Evolutionary conservation across 2,113 vertebrate genomes (phyloP).

Genomic region (Phalacrocorax aristotelis): DNA sequence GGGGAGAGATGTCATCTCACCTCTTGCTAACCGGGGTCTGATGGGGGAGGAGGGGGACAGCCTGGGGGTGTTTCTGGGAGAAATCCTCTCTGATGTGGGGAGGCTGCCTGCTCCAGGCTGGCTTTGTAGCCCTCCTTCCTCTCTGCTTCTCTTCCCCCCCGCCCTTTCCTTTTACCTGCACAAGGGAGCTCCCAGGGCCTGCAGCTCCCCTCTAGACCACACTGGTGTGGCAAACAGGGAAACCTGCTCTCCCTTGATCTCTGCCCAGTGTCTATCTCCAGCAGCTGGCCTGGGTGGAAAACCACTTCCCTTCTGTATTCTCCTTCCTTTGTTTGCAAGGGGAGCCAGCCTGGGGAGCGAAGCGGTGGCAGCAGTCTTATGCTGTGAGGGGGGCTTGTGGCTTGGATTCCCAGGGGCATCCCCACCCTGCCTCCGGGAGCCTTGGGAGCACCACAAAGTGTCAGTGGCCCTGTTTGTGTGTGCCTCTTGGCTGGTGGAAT

Average conservation of each 20-base stretch:
- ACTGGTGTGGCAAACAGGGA: neutral
- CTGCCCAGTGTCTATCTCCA: neutral
- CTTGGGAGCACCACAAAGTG: neutral
- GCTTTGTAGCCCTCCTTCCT: neutral
- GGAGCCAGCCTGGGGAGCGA: fast-evolving
- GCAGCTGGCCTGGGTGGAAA: neutral
- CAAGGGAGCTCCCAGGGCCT: neutral
- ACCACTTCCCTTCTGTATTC: neutral
- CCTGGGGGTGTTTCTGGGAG: neutral
- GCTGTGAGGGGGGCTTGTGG: fast-evolving
- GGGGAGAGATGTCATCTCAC: neutral
- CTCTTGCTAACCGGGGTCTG: neutral
- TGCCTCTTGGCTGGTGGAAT: fast-evolving
- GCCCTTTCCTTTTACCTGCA: neutral
- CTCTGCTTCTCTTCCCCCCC: neutral
- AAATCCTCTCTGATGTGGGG: neutral
- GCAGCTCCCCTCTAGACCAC: neutral
- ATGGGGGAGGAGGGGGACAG: neutral
- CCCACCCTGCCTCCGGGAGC: neutral
- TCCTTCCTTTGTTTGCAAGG: fast-evolving
- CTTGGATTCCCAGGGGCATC: neutral
- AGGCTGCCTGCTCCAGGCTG: neutral
- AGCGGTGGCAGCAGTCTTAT: neutral
- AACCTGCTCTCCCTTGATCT: neutral
- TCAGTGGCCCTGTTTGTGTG: neutral